Percentiles rank a stretch among this genome's conserved stretches.
Conservation (phyloP, 2,888 invertebrate species). For the Eudasyphora cyanicolor region DNA sequence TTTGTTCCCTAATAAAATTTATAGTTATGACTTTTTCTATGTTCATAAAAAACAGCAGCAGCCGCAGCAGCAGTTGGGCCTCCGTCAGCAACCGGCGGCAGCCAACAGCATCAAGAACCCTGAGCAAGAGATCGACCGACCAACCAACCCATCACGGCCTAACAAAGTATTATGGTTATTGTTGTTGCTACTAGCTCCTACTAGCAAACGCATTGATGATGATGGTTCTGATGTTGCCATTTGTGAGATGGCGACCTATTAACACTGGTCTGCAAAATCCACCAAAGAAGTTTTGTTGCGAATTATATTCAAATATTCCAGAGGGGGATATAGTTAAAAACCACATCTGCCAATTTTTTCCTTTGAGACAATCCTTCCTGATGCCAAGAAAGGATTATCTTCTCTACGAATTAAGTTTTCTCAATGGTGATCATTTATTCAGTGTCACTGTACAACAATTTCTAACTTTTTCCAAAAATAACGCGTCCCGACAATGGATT, state of each 20-base stretch:
- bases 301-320: too few species aligned
- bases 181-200: constrained; percentile 30
- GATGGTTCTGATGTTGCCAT: not conserved
- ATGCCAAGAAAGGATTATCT: too few species aligned
- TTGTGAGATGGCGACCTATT: not conserved
- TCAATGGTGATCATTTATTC: too few species aligned
- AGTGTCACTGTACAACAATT: too few species aligned
- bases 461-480: too few species aligned
- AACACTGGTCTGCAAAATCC: constrained; percentile 16
- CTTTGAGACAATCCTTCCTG: too few species aligned
- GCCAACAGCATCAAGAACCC: not conserved
- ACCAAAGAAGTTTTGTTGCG: too few species aligned
- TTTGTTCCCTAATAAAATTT: constrained; percentile 74
- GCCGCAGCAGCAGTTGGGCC: not conserved
- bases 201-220: not conserved
- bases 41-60: constrained; percentile 51
- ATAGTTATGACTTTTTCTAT: constrained; percentile 71
- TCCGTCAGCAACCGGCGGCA: not conserved
- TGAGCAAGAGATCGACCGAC: not conserved
- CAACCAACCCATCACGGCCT: not conserved
- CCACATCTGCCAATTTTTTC: too few species aligned
- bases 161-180: constrained; percentile 23
- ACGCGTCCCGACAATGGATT: too few species aligned
- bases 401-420: too few species aligned
- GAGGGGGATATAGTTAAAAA: too few species aligned